Conservation (phyloP, 2,888 invertebrate species). For the Cyrtodaria siliqua region DNA sequence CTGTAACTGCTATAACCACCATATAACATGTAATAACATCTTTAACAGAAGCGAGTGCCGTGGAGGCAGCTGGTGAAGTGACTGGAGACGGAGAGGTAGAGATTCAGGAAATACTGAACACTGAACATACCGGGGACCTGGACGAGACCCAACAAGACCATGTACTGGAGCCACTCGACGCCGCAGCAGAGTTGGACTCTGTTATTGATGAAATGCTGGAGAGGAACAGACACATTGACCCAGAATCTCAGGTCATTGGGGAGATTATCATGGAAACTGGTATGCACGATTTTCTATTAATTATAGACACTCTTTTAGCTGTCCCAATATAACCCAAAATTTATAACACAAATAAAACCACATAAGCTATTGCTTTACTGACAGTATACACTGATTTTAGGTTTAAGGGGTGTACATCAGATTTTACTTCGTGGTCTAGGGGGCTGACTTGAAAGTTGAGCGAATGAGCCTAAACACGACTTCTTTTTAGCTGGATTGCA, state of each 20-base stretch:
- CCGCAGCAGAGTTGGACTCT: constrained; percentile 88
- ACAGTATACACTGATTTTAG: too few species aligned
- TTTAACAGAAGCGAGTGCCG: constrained; percentile 35
- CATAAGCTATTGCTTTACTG: too few species aligned
- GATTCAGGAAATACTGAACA: constrained; percentile 81
- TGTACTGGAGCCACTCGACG: constrained; percentile 75
- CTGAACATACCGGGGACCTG: constrained; percentile 60
- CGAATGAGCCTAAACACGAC: too few species aligned
- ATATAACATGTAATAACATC: too few species aligned
- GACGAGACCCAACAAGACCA: constrained; percentile 79
- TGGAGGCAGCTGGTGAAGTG: constrained; percentile 17
- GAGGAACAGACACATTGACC: constrained; percentile 80
- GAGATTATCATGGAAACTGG: constrained; percentile 85
- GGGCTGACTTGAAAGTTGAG: too few species aligned
- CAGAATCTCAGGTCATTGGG: constrained; percentile 83
- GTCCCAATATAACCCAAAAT: too few species aligned
- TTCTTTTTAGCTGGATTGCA: too few species aligned
- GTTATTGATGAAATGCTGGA: constrained; percentile 90
- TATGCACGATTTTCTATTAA: constrained; percentile 52
- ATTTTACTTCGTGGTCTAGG: too few species aligned
- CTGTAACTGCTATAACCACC: too few species aligned
- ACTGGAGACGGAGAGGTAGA: constrained; percentile 63
- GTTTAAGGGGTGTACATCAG: too few species aligned
- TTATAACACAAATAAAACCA: too few species aligned
- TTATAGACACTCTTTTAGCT: too few species aligned